Evolutionary conservation across 2,888 invertebrate species (phyloP).

Genomic region (Conops quadrifasciatus): DNA sequence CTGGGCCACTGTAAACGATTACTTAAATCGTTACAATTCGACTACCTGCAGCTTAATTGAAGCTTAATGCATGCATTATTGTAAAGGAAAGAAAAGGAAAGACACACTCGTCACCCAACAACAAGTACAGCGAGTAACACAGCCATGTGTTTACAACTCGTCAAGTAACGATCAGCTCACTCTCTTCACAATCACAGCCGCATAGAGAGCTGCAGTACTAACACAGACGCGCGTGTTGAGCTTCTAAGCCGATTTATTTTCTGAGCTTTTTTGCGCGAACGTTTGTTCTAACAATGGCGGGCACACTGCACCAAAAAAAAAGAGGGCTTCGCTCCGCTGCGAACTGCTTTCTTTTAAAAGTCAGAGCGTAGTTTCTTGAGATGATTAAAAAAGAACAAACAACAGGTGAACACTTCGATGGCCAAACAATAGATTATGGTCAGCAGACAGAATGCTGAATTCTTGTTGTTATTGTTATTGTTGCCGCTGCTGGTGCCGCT

Average conservation of each 20-base stretch:
- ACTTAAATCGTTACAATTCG: no score
- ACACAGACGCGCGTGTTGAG: not conserved
- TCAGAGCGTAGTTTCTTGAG: slow-evolving; percentile 48
- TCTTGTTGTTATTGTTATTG: slow-evolving; percentile 27
- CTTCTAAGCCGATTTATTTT: slow-evolving; percentile 16
- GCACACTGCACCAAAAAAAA: no score
- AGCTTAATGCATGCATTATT: no score
- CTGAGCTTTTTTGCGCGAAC: not conserved
- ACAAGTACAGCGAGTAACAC: not conserved
- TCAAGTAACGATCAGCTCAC: not conserved
- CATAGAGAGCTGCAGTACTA: no score
- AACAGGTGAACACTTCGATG: slow-evolving; percentile 55
- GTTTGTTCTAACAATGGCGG: no score
- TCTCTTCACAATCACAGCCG: slow-evolving; percentile 9
- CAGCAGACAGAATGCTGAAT: slow-evolving; percentile 47
- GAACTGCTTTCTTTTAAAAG: slow-evolving; percentile 41
- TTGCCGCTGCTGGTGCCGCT: slow-evolving; percentile 22
- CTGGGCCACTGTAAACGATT: no score
- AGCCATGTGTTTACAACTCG: slow-evolving; percentile 5
- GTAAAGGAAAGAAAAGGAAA: no score
- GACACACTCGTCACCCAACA: not conserved
- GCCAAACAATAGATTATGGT: slow-evolving; percentile 53
- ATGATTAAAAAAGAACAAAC: slow-evolving; percentile 54
- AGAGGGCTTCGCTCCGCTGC: not conserved
- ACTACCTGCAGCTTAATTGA: no score